A percentile compares a stretch with the other conserved stretches of the same genome.
Conservation (phyloP, 2,888 invertebrate genomes). For the Bellardia pandia region DNA sequence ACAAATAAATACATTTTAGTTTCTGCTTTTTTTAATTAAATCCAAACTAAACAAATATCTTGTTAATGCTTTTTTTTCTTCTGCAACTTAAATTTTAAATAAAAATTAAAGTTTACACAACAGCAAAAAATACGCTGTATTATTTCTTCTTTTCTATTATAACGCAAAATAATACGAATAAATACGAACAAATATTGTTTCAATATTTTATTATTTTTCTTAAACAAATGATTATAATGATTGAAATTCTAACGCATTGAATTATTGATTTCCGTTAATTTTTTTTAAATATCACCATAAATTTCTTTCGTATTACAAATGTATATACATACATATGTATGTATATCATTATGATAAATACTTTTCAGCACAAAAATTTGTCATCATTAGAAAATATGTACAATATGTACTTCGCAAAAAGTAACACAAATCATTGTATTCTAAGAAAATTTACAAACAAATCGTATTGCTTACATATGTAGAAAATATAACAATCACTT, state of each 20-base stretch:
- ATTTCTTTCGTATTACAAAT: neutral
- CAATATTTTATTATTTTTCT: neutral
- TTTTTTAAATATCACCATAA: neutral
- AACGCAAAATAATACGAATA: conserved; percentile 3
- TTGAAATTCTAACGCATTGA: neutral
- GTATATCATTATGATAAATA: neutral
- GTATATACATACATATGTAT: too few relatives aligned
- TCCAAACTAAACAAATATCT: conserved; percentile 53
- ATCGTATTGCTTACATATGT: neutral
- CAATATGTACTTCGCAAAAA: neutral
- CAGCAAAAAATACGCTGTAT: neutral
- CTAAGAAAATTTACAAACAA: conserved; percentile 18
- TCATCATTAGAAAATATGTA: conserved; percentile 16
- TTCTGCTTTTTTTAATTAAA: conserved; percentile 17
- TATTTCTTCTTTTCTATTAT: neutral
- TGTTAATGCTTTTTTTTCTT: conserved; percentile 30
- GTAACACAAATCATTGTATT: neutral
- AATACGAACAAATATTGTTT: conserved; percentile 14
- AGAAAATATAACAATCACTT: conserved; percentile 13
- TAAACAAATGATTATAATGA: neutral
- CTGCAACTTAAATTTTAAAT: conserved; percentile 38
- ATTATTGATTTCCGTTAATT: conserved; percentile 16
- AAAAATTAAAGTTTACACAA: conserved; percentile 41
- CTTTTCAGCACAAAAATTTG: conserved; percentile 22
- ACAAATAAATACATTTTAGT: conserved; percentile 6